Conservation (phyloP, 37 sponge, comb jelly and placozoan species). For the Beroe ovata region DNA sequence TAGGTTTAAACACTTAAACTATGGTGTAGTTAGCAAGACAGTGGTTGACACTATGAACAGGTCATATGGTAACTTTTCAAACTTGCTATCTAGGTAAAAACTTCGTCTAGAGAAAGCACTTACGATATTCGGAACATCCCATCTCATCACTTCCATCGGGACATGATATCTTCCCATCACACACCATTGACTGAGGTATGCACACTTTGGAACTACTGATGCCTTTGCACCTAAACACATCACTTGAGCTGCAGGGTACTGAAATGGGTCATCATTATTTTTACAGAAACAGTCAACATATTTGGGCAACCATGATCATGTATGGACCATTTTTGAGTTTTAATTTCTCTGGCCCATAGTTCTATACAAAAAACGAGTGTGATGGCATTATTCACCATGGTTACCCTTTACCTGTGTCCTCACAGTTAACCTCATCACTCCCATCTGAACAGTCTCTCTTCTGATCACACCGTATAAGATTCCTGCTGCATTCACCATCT, state of each 20-base stretch:
- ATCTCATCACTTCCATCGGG: neutral
- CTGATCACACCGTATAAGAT: neutral
- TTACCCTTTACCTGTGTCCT: neutral
- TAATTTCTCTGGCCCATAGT: too few relatives aligned
- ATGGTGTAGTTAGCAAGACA: too few relatives aligned
- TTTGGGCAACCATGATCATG: too few relatives aligned
- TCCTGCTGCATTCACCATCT: neutral
- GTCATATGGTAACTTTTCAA: conserved; percentile 73
- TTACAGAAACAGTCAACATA: too few relatives aligned
- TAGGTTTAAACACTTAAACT: too few relatives aligned
- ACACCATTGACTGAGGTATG: neutral
- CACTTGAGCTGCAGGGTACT: neutral
- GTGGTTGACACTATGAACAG: too few relatives aligned
- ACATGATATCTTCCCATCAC: neutral
- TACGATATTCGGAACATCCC: too few relatives aligned
- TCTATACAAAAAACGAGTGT: too few relatives aligned
- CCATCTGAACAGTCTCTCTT: neutral
- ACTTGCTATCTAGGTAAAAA: conserved; percentile 69
- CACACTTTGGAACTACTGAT: neutral
- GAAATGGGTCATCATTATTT: too few relatives aligned
- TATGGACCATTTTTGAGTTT: too few relatives aligned
- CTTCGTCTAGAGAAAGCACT: conserved; percentile 23
- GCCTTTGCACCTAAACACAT: neutral
- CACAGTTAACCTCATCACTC: neutral
- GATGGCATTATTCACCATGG: too few relatives aligned